Evolutionary conservation across 2,888 invertebrate genomes (phyloP).

Genomic region (Ochropacha duplaris): DNA sequence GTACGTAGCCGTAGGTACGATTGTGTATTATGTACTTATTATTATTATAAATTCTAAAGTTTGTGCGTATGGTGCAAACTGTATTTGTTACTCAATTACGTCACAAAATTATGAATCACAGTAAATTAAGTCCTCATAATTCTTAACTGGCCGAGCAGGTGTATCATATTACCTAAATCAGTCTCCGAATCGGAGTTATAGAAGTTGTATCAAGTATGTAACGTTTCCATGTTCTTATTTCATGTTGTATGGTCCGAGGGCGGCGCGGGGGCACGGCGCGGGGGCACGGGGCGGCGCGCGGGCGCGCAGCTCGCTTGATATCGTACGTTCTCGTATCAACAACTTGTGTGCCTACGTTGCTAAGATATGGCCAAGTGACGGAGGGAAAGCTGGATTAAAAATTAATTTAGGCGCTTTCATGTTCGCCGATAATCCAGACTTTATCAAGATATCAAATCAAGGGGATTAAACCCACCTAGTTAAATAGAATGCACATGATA

Average conservation of each 20-base stretch:
- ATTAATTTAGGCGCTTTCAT: constrained; percentile 80
- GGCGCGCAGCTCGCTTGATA: constrained; percentile 38
- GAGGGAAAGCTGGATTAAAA: constrained; percentile 77
- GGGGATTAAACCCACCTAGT: constrained; percentile 75
- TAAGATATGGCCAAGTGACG: constrained; percentile 64
- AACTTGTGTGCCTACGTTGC: constrained; percentile 56
- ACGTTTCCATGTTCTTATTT: neutral
- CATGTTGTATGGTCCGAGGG: constrained; percentile 33
- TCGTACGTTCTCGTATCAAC: constrained; percentile 40
- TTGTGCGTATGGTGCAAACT: too few relatives aligned
- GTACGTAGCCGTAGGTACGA: too few relatives aligned
- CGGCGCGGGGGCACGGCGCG: too few relatives aligned
- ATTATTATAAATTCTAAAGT: too few relatives aligned
- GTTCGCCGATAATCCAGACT: constrained; percentile 78
- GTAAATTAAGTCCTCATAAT: too few relatives aligned
- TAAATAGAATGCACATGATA: constrained; percentile 76
- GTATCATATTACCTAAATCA: neutral
- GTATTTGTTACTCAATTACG: too few relatives aligned
- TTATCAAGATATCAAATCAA: constrained; percentile 80
- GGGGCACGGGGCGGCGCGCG: constrained; percentile 18
- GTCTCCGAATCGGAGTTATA: neutral
- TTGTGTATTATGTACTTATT: too few relatives aligned
- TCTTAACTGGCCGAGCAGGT: too few relatives aligned
- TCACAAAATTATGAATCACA: too few relatives aligned
- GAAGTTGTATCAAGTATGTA: too few relatives aligned